Conservation (phyloP, 2,888 invertebrate species). For the Synanthedon andrenaeformis region DNA sequence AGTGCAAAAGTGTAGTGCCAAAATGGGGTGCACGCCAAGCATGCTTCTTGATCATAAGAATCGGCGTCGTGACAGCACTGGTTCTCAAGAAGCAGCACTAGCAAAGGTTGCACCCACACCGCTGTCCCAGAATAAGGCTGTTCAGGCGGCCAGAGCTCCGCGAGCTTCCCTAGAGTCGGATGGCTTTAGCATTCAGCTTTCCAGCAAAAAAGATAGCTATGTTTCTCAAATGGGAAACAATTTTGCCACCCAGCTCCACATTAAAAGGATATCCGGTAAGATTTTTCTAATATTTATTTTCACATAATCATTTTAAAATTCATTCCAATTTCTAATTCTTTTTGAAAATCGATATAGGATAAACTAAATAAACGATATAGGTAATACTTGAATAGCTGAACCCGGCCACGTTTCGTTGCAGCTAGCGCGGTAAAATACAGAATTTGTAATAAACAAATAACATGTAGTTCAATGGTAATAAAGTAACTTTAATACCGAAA, state of each 20-base stretch:
- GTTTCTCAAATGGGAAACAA: slow-evolving; percentile 68
- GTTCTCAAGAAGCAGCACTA: slow-evolving; percentile 61
- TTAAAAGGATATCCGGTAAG: slow-evolving; percentile 66
- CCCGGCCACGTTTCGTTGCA: too few relatives aligned
- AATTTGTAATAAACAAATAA: too few relatives aligned
- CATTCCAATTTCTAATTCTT: too few relatives aligned
- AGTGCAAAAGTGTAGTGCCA: slow-evolving; percentile 61
- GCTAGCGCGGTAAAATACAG: too few relatives aligned
- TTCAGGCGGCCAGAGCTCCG: slow-evolving; percentile 56
- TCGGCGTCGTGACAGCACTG: slow-evolving; percentile 67
- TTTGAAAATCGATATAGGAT: too few relatives aligned
- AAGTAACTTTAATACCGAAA: too few relatives aligned
- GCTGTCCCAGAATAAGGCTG: slow-evolving; percentile 53
- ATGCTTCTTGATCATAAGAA: slow-evolving; percentile 73
- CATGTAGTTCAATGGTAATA: too few relatives aligned
- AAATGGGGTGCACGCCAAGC: slow-evolving; percentile 75
- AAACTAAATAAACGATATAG: too few relatives aligned
- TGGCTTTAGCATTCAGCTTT: slow-evolving; percentile 63
- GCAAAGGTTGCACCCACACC: slow-evolving; percentile 56
- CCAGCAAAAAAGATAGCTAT: slow-evolving; percentile 65
- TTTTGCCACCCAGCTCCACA: slow-evolving; percentile 64
- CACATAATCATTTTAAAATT: neutral
- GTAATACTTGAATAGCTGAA: too few relatives aligned
- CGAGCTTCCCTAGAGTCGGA: slow-evolving; percentile 62
- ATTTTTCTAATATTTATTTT: slow-evolving; percentile 5